These are phyloP conservation scores for Parus major DNA, from an alignment of 2,113 vertebrate species.

Conservation along the genomic window DNA sequence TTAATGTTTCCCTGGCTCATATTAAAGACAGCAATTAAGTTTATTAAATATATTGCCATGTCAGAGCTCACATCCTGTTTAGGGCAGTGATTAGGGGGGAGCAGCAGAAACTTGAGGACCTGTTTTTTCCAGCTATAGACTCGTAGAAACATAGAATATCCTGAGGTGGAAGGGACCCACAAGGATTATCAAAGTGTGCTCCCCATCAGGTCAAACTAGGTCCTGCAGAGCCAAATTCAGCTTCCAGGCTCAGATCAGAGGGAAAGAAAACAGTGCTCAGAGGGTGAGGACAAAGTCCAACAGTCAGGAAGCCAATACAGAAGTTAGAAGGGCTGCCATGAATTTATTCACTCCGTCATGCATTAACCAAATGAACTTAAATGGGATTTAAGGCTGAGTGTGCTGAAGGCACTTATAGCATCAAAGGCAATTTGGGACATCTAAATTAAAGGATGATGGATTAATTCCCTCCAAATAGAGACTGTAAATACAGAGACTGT, in stretches of 20 bases:
- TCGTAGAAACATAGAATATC: neutral
- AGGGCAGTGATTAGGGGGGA: neutral
- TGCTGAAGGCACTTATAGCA: neutral
- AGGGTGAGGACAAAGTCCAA: neutral
- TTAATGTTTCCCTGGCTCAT: conserved; percentile 20
- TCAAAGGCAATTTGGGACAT: neutral
- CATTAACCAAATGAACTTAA: neutral
- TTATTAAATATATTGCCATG: conserved; percentile 38
- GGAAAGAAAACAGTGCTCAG: neutral
- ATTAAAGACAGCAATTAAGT: conserved; percentile 49
- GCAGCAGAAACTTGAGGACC: neutral
- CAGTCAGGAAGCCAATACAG: neutral
- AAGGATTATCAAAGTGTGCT: neutral
- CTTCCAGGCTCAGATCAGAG: accelerated
- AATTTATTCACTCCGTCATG: neutral
- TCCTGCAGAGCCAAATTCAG: neutral
- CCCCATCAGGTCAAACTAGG: neutral
- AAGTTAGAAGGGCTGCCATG: neutral
- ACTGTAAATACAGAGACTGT: neutral
- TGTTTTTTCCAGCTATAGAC: neutral
- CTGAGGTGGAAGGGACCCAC: neutral
- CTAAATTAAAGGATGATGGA: neutral
- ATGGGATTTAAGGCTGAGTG: neutral
- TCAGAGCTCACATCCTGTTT: conserved; percentile 20
- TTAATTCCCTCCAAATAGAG: neutral